A percentile compares a stretch with the other conserved stretches of the same genome.
Conservation (phyloP, 1,140 invertebrate genomes). For the Pentalonia nigronervosa region DNA sequence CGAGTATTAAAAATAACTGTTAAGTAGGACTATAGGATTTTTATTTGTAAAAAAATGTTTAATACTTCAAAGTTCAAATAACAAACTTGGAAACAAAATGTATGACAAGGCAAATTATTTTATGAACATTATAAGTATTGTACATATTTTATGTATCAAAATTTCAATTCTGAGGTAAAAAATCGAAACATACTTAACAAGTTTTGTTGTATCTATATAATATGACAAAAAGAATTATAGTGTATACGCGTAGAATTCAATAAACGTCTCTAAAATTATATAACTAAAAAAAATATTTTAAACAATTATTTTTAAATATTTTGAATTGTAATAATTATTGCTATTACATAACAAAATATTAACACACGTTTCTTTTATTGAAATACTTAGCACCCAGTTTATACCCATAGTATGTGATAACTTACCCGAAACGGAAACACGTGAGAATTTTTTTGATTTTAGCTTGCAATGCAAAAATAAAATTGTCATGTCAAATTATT, state of each 20-base stretch:
- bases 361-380: neutral
- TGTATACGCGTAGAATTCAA: no score
- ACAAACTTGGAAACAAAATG: neutral
- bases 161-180: neutral
- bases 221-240: no score
- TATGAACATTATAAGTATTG: neutral
- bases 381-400: neutral
- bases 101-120: neutral
- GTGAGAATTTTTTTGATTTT: neutral
- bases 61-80: neutral
- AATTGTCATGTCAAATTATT: neutral
- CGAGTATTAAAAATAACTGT: neutral
- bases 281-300: neutral
- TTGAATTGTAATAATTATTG: neutral
- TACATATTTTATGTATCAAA: neutral
- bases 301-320: neutral
- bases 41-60: neutral
- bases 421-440: neutral
- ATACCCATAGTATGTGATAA: neutral
- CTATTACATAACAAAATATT: neutral
- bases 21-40: neutral
- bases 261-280: no score
- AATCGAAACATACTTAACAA: neutral
- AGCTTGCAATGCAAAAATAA: neutral
- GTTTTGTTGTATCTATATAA: neutral